A percentile compares a stretch with the other conserved stretches of the same genome.
These are phyloP conservation scores for Agelas oroides DNA, from an alignment of 37 sponge, comb jelly and placozoan species.

Conservation along the genomic window DNA sequence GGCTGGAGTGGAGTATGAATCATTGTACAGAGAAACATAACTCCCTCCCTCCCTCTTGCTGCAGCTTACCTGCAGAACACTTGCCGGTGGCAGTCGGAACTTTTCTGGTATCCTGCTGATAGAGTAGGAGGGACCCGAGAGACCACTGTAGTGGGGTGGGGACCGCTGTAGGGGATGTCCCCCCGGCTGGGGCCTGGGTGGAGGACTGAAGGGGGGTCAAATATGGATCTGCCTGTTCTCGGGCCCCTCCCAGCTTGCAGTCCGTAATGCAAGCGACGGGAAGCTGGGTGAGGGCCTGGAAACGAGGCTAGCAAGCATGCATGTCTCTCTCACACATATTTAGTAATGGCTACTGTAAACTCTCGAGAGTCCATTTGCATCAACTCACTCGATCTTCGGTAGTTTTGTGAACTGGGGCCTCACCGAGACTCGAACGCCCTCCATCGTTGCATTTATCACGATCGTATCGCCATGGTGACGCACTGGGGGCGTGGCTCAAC, in stretches of 20 bases:
- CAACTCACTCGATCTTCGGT: constrained; percentile 22
- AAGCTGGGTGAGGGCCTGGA: too few species aligned
- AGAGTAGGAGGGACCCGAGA: constrained; percentile 51
- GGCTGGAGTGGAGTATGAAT: constrained; percentile 25
- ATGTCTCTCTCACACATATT: too few species aligned
- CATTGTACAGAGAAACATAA: too few species aligned
- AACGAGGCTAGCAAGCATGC: too few species aligned
- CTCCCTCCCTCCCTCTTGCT: too few species aligned
- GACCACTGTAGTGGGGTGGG: background rate
- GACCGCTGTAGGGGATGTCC: background rate
- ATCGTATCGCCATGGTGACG: background rate
- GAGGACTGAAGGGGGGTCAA: constrained; percentile 8
- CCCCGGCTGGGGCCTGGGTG: background rate
- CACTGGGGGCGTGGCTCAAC: too few species aligned
- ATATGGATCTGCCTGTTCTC: too few species aligned
- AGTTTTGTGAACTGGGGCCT: background rate
- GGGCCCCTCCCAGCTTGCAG: too few species aligned
- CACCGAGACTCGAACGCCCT: background rate
- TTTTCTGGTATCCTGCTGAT: constrained; percentile 19
- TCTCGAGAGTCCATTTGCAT: too few species aligned
- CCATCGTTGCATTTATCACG: background rate
- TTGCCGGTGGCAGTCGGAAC: constrained; percentile 35
- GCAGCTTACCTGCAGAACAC: constrained; percentile 9
- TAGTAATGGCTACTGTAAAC: too few species aligned
- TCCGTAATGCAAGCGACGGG: too few species aligned